These are phyloP conservation scores for Rhegmatorhina hoffmannsi DNA, from an alignment of 2,113 vertebrate species.

Conservation along the genomic window DNA sequence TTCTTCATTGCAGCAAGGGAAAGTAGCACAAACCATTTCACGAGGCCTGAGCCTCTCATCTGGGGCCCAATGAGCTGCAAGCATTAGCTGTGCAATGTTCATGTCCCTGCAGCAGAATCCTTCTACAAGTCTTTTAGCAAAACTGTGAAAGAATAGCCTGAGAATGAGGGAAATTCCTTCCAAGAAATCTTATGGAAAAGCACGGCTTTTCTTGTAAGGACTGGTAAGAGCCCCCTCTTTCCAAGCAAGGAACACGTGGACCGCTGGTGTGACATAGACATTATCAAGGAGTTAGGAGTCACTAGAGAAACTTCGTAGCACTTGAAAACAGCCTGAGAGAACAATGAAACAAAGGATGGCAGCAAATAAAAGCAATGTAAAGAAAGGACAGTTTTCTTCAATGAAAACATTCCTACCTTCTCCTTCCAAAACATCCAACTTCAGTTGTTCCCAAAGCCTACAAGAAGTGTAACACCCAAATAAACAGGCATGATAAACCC, in stretches of 20 bases:
- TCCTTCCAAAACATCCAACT: neutral
- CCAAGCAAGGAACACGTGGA: neutral
- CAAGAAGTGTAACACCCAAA: neutral
- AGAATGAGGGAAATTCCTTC: neutral
- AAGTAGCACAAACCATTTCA: neutral
- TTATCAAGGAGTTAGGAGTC: neutral
- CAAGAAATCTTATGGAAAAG: neutral
- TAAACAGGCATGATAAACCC: neutral
- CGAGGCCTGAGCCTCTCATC: neutral
- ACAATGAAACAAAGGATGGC: neutral
- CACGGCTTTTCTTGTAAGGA: neutral
- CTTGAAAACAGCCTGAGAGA: neutral
- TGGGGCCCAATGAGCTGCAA: neutral
- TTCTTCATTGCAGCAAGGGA: slow-evolving; percentile 14
- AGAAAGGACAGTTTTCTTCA: neutral
- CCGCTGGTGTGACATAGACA: rapidly evolving
- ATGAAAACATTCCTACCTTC: neutral
- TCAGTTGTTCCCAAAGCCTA: neutral
- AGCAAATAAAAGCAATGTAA: neutral
- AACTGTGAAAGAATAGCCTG: neutral
- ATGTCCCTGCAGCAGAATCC: neutral
- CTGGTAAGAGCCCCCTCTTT: neutral
- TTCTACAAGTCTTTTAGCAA: neutral
- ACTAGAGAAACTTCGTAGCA: neutral
- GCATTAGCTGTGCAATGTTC: rapidly evolving